Percentiles rank a stretch among this genome's conserved stretches.
phyloP scores from a whole-genome alignment of 2,888 invertebrate genomes.

The Limnephilus auricula region DNA sequence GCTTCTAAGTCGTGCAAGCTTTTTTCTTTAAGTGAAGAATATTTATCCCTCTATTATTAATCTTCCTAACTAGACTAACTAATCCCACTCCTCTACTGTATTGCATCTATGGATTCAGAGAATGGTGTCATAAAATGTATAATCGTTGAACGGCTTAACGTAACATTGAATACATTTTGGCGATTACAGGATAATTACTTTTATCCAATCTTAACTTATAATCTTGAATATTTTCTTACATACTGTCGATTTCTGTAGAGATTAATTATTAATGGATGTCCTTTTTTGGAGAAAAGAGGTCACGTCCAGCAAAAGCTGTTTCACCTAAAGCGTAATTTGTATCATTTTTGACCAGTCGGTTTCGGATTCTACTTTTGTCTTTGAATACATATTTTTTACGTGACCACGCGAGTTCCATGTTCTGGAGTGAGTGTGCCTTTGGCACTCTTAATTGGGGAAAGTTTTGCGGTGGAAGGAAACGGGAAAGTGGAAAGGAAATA shows the following conservation, averaged over 20 bases:
- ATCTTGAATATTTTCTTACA: background rate
- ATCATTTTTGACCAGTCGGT: background rate
- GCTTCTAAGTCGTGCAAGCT: no score
- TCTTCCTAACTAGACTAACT: background rate
- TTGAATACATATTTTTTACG: background rate
- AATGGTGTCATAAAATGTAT: background rate
- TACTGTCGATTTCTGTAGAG: background rate
- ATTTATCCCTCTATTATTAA: no score
- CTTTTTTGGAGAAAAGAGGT: background rate
- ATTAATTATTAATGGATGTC: background rate
- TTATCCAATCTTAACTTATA: background rate
- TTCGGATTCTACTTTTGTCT: background rate
- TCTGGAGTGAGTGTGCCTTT: background rate
- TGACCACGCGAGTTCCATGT: background rate
- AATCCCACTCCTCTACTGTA: background rate
- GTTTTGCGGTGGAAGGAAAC: background rate
- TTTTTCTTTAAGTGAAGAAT: no score
- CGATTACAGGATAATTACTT: background rate
- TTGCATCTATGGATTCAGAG: background rate
- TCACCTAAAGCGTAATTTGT: background rate
- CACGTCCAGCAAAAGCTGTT: background rate
- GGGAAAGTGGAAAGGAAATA: background rate
- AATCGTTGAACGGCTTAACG: background rate
- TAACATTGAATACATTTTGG: background rate
- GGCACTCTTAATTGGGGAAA: background rate